A percentile compares a stretch with the other conserved stretches of the same genome.
These are phyloP conservation scores for Amazona ochrocephala DNA, from an alignment of 2,797 vertebrate genomes.

Conservation along the genomic window DNA sequence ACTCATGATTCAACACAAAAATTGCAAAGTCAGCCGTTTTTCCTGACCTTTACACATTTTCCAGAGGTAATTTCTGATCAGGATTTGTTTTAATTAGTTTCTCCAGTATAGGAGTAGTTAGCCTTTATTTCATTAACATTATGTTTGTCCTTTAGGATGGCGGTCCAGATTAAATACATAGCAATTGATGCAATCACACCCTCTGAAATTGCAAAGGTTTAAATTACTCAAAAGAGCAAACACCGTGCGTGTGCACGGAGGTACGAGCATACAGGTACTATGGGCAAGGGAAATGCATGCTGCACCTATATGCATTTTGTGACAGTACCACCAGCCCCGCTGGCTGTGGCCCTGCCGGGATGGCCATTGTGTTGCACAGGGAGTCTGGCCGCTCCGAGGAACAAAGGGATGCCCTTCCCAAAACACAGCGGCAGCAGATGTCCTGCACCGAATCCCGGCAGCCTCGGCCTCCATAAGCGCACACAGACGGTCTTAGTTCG, in stretches of 20 bases:
- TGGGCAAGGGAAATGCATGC: accelerated
- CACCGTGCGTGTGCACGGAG: accelerated
- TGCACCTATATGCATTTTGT: accelerated
- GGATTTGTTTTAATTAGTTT: neutral
- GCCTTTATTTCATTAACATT: neutral
- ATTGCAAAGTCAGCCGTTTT: constrained; percentile 1
- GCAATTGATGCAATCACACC: neutral
- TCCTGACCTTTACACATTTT: neutral
- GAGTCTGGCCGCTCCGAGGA: neutral
- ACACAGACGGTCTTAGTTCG: neutral
- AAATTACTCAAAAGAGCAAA: neutral
- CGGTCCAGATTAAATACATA: neutral
- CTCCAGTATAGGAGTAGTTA: neutral
- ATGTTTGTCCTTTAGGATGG: accelerated
- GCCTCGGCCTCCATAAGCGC: neutral
- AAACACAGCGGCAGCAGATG: constrained; percentile 19
- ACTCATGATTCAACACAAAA: constrained; percentile 49
- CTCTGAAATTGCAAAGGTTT: neutral
- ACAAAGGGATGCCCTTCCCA: constrained; percentile 53
- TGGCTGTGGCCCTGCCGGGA: neutral
- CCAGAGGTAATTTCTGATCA: neutral
- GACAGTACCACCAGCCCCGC: neutral
- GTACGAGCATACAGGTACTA: accelerated
- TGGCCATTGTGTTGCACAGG: neutral
- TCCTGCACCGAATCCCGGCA: neutral